A percentile compares a stretch with the other conserved stretches of the same genome.
Evolutionary conservation across 2,888 invertebrate species (phyloP).

Genomic region (Mythimna lalbum): DNA sequence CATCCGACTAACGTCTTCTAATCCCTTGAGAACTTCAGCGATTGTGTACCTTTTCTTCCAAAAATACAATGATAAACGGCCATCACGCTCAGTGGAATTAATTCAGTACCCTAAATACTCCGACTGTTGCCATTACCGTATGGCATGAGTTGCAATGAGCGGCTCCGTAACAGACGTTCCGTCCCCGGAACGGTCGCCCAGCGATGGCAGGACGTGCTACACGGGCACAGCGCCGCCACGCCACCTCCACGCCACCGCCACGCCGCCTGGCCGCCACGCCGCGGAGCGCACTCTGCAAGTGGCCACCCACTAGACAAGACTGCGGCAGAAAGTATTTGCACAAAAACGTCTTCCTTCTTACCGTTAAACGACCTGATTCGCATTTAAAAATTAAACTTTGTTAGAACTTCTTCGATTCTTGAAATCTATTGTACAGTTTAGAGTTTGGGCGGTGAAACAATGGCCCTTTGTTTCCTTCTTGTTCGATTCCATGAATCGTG

Average conservation of each 20-base stretch:
- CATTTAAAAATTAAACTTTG: constrained; percentile 87
- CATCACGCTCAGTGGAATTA: constrained; percentile 69
- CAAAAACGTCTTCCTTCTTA: constrained; percentile 91
- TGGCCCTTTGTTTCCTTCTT: constrained; percentile 87
- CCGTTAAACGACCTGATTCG: constrained; percentile 88
- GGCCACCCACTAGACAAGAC: constrained; percentile 74
- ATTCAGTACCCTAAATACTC: constrained; percentile 65
- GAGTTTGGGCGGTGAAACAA: constrained; percentile 85
- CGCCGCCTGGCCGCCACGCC: constrained; percentile 60
- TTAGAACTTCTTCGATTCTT: constrained; percentile 87
- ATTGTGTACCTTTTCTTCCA: constrained; percentile 75
- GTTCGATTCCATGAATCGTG: constrained; percentile 90
- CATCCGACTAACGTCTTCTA: constrained; percentile 78
- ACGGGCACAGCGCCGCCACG: constrained; percentile 67
- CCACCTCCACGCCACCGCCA: constrained; percentile 63
- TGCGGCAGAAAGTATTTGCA: constrained; percentile 83
- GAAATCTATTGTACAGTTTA: constrained; percentile 89
- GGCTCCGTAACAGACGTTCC: constrained; percentile 72
- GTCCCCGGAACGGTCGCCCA: constrained; percentile 68
- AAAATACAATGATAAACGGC: constrained; percentile 68
- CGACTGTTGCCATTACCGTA: constrained; percentile 61
- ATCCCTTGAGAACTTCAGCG: constrained; percentile 76
- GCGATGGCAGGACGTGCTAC: constrained; percentile 77
- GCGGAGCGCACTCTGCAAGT: constrained; percentile 70
- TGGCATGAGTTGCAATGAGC: constrained; percentile 64